Evolutionary conservation across 2,113 vertebrate genomes (phyloP).

Genomic region (Crotophaga sulcirostris): DNA sequence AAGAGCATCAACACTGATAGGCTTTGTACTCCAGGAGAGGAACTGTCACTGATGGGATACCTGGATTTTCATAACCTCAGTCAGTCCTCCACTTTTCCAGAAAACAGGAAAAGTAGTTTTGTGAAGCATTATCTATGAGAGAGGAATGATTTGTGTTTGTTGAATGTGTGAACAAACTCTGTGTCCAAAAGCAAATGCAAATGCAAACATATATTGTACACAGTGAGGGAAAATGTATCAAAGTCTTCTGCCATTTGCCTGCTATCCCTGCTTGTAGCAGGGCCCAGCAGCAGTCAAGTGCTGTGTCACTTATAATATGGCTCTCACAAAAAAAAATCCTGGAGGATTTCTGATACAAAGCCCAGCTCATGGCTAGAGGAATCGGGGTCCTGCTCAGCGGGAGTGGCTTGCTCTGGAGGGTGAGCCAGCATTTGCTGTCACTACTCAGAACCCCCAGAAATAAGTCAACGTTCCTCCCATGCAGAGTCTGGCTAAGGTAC

Average conservation of each 20-base stretch:
- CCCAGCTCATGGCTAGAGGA: neutral
- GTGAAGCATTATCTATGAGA: neutral
- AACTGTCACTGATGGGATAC: neutral
- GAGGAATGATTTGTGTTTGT: neutral
- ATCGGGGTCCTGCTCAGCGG: fast-evolving
- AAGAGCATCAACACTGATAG: neutral
- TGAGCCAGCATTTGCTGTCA: neutral
- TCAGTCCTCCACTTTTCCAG: neutral
- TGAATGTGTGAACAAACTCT: neutral
- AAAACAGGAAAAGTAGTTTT: neutral
- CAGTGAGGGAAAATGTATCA: fast-evolving
- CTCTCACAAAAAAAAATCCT: neutral
- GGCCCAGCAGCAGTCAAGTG: neutral
- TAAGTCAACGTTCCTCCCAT: neutral
- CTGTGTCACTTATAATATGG: neutral
- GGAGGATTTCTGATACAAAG: neutral
- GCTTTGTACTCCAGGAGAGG: neutral
- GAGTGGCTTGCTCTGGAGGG: neutral
- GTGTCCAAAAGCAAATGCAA: neutral
- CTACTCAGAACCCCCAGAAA: neutral
- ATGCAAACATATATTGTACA: neutral
- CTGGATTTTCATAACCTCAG: neutral
- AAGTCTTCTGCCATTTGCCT: fast-evolving
- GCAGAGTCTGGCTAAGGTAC: fast-evolving
- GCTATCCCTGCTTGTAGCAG: neutral